These are phyloP conservation scores for Rotaria magnacalcarata DNA, from an alignment of 2,888 invertebrate genomes.

Conservation along the genomic window DNA sequence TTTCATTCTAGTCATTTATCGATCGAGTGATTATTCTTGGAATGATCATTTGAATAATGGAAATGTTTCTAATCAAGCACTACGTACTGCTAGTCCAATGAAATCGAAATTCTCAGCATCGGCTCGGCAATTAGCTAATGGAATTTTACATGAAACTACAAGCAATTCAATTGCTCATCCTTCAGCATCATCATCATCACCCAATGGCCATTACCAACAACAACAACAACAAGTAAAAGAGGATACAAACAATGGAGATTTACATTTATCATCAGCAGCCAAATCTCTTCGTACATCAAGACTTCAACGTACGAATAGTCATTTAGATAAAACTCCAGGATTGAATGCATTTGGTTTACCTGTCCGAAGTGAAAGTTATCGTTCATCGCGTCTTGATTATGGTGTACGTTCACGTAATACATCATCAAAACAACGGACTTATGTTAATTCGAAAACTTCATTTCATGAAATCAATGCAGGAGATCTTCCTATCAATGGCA, in stretches of 20 bases:
- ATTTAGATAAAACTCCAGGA: neutral
- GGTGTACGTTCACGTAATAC: neutral
- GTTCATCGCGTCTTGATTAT: neutral
- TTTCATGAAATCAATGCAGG: neutral
- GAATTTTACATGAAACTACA: neutral
- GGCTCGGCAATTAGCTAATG: neutral
- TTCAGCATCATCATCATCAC: neutral
- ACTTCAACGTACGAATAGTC: neutral
- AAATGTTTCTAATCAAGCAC: neutral
- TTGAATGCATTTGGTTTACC: neutral
- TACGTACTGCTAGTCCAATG: neutral
- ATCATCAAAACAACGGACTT: neutral
- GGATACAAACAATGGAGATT: neutral
- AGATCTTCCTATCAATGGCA: neutral
- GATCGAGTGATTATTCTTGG: constrained; percentile 9
- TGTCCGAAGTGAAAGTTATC: neutral
- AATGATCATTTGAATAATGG: neutral
- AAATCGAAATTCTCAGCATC: neutral
- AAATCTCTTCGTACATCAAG: neutral
- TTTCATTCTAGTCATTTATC: constrained; percentile 11
- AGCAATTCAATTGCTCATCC: neutral
- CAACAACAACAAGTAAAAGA: neutral
- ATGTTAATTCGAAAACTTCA: neutral
- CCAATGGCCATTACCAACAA: neutral
- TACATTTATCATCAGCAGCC: neutral